Conservation (phyloP, 2,888 invertebrate genomes). For the Trissoscelio sp. region DNA sequence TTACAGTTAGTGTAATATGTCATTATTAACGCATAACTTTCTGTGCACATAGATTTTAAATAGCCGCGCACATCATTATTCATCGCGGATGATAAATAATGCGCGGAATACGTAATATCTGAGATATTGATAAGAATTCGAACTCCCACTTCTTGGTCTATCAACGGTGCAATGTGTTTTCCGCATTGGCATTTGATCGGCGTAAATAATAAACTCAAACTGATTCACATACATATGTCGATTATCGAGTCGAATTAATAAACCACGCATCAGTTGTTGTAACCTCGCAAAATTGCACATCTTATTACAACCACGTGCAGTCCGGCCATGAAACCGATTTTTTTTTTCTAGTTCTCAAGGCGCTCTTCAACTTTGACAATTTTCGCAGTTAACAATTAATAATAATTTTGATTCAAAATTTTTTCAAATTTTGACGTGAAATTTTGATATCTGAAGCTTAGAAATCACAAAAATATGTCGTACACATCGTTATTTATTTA, state of each 20-base stretch:
- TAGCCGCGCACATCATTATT: background rate
- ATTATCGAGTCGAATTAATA: conserved; percentile 24
- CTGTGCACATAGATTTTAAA: background rate
- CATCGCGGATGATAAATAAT: background rate
- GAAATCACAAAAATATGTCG: conserved; percentile 18
- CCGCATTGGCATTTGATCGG: background rate
- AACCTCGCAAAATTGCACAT: conserved; percentile 21
- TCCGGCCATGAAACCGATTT: conserved; percentile 1
- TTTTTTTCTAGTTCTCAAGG: conserved; percentile 23
- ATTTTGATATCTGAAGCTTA: background rate
- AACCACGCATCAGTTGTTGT: conserved; percentile 10
- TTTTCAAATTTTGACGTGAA: background rate
- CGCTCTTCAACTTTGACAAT: background rate
- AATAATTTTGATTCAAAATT: no score
- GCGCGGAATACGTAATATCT: background rate
- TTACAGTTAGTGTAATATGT: conserved; percentile 1
- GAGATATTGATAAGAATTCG: conserved; percentile 15
- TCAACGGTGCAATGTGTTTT: background rate
- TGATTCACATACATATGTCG: conserved; percentile 5
- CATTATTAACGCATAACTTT: conserved; percentile 12
- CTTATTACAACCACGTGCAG: conserved; percentile 21
- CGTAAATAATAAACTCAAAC: background rate
- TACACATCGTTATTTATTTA: conserved; percentile 28
- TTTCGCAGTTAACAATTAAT: background rate
- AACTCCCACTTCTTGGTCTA: no score